Conservation (phyloP, 2,113 vertebrate species). For the Proterorhinus semilunaris region DNA sequence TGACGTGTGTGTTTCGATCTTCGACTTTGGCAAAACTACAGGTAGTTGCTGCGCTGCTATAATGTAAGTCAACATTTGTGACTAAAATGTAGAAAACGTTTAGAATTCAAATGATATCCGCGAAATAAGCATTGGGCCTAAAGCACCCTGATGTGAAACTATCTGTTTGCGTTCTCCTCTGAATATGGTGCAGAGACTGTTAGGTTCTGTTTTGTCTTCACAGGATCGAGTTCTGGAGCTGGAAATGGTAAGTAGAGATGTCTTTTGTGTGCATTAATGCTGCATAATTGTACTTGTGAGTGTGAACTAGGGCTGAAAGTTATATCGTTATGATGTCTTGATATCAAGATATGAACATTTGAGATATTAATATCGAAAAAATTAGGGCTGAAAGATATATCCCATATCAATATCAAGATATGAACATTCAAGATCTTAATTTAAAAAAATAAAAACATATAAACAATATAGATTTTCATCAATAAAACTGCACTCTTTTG, state of each 20-base stretch:
- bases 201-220: conserved; percentile 41
- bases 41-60: not conserved
- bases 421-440: too few species aligned
- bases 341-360: too few species aligned
- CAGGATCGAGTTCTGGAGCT: conserved; percentile 73
- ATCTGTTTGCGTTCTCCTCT: not conserved
- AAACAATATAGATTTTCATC: too few species aligned
- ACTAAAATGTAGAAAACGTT: not conserved
- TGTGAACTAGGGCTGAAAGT: too few species aligned
- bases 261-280: not conserved
- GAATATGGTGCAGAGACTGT: conserved; percentile 6
- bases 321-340: too few species aligned
- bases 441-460: too few species aligned
- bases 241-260: conserved; percentile 65
- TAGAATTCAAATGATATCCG: not conserved
- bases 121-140: not conserved
- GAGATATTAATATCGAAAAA: too few species aligned
- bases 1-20: not conserved
- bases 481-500: too few species aligned
- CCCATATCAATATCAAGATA: too few species aligned
- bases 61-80: not conserved
- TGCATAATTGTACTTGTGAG: not conserved
- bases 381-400: too few species aligned
- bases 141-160: not conserved
- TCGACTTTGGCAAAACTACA: not conserved